phyloP scores from a whole-genome alignment of 2,113 vertebrate genomes.

The Orthochromis indermauri region DNA sequence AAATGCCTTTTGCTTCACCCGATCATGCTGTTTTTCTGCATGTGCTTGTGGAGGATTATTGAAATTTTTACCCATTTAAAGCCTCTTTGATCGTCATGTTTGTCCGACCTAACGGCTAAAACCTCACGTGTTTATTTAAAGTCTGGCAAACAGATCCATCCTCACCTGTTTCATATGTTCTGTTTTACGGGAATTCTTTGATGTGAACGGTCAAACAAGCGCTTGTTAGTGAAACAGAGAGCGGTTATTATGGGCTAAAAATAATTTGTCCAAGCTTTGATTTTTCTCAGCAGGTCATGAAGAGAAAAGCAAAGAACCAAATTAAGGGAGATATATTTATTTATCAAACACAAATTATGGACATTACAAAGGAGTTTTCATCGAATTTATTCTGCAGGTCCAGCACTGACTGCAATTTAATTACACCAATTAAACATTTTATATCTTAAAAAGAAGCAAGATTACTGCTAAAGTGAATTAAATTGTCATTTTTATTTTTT shows the following conservation, averaged over 20 bases:
- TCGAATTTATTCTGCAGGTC: background rate
- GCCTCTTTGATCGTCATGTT: background rate
- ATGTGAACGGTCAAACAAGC: background rate
- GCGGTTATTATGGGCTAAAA: background rate
- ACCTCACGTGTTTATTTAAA: background rate
- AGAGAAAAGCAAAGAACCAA: background rate
- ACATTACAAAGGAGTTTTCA: background rate
- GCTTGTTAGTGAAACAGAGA: background rate
- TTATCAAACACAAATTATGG: background rate
- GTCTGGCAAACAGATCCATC: background rate
- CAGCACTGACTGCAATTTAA: background rate
- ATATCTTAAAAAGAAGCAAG: background rate
- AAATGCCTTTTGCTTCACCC: background rate
- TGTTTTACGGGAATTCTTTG: fast-evolving
- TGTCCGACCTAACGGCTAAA: background rate
- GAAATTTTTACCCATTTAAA: background rate
- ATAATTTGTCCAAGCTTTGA: background rate
- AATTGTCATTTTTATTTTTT: background rate
- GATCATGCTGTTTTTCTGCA: fast-evolving
- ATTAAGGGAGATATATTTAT: background rate
- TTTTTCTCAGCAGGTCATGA: background rate
- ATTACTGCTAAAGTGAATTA: background rate
- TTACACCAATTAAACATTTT: background rate
- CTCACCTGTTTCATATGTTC: background rate
- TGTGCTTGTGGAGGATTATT: background rate